Evolutionary conservation across 1,140 invertebrate species (phyloP).

Genomic region (honey bee (Apis mellifera)): Amel_HAv3.1 CM009942.2:6196501-6197000

Average conservation of each 20-base stretch:
- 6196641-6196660: conserved; percentile 25
- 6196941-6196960: no score
- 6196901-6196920: no score
- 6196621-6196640: conserved; percentile 26
- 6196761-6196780: no score
- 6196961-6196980: no score
- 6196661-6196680: not conserved
- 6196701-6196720: conserved; percentile 12
- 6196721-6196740: no score
- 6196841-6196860: no score
- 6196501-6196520: conserved; percentile 13
- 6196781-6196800: not conserved
- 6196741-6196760: no score
- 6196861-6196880: no score
- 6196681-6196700: conserved; percentile 20
- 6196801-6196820: not conserved
- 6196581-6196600: conserved; percentile 25
- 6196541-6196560: conserved; percentile 34
- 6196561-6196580: conserved; percentile 2
- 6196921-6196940: no score
- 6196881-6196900: no score
- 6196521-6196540: conserved; percentile 1
- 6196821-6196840: not conserved
- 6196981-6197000: no score
- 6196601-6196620: conserved; percentile 24